phyloP scores from a whole-genome alignment of 2,113 vertebrate species.

The Labeo catla region DNA sequence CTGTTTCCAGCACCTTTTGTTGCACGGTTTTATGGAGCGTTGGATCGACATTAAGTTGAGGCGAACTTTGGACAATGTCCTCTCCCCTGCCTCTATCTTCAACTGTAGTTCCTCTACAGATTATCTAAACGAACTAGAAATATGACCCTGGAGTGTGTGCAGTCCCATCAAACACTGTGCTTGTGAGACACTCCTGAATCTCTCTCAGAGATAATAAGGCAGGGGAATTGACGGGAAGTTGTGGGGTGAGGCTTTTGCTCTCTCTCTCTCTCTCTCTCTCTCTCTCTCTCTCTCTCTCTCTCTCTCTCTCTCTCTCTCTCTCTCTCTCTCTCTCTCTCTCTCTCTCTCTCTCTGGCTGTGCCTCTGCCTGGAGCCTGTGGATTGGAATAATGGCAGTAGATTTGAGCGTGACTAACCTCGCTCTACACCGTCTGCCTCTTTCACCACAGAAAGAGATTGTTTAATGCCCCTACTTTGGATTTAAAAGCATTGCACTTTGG shows the following conservation, averaged over 20 bases:
- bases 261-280: not conserved
- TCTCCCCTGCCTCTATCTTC: conserved; percentile 61
- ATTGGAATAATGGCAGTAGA: conserved; percentile 35
- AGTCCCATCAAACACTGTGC: not conserved
- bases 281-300: not conserved
- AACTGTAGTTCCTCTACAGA: conserved; percentile 57
- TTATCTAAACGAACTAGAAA: conserved; percentile 36
- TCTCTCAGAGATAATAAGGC: not conserved
- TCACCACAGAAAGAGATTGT: conserved; percentile 16
- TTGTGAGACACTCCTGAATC: not conserved
- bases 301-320: not conserved
- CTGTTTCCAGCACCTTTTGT: not conserved
- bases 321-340: not conserved
- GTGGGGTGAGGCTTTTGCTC: not conserved
- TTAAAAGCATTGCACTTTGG: not conserved
- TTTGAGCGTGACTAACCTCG: conserved; percentile 6
- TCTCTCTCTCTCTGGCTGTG: not conserved
- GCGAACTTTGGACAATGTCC: conserved; percentile 69
- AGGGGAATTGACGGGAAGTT: conserved; percentile 36
- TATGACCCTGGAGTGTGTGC: conserved; percentile 5
- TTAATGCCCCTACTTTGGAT: not conserved
- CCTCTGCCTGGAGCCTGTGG: conserved; percentile 2
- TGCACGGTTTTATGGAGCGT: not conserved
- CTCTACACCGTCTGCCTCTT: not conserved
- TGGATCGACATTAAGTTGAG: conserved; percentile 60